phyloP scores from a whole-genome alignment of 1,140 invertebrate genomes.

The Batillaria attramentaria region DNA sequence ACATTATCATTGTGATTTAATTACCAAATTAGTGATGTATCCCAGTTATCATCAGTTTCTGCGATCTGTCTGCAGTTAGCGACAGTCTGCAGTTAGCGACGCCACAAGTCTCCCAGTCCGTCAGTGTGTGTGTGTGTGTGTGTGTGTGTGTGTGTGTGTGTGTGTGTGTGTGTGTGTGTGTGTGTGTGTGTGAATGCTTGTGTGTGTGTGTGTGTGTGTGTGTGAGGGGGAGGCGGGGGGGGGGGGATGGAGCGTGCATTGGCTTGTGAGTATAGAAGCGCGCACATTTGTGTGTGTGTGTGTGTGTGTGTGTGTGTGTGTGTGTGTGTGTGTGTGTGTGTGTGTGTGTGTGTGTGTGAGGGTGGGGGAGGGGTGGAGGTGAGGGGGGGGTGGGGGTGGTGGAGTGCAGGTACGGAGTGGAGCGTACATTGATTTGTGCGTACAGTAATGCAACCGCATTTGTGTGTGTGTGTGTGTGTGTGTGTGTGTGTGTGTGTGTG shows the following conservation, averaged over 20 bases:
- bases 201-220: slow-evolving; percentile 17
- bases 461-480: not conserved
- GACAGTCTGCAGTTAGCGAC: not conserved
- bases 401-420: not conserved
- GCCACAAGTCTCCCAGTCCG: not conserved
- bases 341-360: not conserved
- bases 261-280: not conserved
- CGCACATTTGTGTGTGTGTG: not conserved
- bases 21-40: not conserved
- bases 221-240: too few species aligned
- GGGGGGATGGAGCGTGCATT: too few species aligned
- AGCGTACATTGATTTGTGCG: not conserved
- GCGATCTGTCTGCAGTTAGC: not conserved
- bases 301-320: slow-evolving; percentile 2
- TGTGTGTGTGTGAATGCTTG: not conserved
- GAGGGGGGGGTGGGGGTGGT: not conserved
- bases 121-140: not conserved
- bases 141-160: not conserved
- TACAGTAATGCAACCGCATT: not conserved
- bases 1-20: too few species aligned
- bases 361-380: not conserved
- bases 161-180: not conserved
- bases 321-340: slow-evolving; percentile 13
- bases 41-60: not conserved
- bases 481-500: not conserved